A percentile compares a stretch with the other conserved stretches of the same genome.
These are phyloP conservation scores for Lithophane ornitopus DNA, from an alignment of 2,888 invertebrate genomes.

Conservation along the genomic window DNA sequence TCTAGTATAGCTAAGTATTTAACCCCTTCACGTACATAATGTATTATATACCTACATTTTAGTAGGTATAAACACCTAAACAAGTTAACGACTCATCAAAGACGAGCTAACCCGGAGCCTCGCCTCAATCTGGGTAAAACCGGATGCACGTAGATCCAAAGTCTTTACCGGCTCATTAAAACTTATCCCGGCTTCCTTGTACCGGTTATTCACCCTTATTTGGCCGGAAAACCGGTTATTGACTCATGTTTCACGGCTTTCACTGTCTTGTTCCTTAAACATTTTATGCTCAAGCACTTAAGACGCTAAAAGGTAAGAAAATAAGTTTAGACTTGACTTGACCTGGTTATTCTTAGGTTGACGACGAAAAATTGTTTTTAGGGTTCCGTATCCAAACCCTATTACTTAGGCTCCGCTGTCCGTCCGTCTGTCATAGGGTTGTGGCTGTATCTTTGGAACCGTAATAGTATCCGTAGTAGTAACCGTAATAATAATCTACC, in stretches of 20 bases:
- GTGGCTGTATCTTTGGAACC: too few relatives aligned
- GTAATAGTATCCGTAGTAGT: too few relatives aligned
- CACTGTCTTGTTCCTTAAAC: slow-evolving; percentile 5
- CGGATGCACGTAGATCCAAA: slow-evolving; percentile 49
- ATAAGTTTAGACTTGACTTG: slow-evolving; percentile 12
- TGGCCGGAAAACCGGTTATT: slow-evolving; percentile 55
- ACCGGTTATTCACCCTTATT: slow-evolving; percentile 53
- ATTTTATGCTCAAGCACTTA: slow-evolving; percentile 14
- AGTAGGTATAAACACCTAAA: slow-evolving; percentile 5
- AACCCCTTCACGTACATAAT: not conserved
- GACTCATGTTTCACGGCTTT: slow-evolving; percentile 29
- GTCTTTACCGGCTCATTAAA: slow-evolving; percentile 61
- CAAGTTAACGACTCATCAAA: slow-evolving; percentile 33
- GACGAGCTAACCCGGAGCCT: slow-evolving; percentile 6
- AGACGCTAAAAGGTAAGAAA: slow-evolving; percentile 13
- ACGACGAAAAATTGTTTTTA: not conserved
- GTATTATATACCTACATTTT: not conserved
- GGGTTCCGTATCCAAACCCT: not conserved
- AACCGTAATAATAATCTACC: too few relatives aligned
- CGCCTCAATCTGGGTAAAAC: slow-evolving; percentile 40
- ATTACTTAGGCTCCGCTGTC: too few relatives aligned
- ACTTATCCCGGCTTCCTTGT: slow-evolving; percentile 42
- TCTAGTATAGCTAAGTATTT: not conserved
- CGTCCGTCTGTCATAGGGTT: too few relatives aligned
- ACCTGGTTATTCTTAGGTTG: slow-evolving; percentile 13